A percentile compares a stretch with the other conserved stretches of the same genome.
phyloP scores from a whole-genome alignment of 2,888 invertebrate species.

The Tortricodes alternella region DNA sequence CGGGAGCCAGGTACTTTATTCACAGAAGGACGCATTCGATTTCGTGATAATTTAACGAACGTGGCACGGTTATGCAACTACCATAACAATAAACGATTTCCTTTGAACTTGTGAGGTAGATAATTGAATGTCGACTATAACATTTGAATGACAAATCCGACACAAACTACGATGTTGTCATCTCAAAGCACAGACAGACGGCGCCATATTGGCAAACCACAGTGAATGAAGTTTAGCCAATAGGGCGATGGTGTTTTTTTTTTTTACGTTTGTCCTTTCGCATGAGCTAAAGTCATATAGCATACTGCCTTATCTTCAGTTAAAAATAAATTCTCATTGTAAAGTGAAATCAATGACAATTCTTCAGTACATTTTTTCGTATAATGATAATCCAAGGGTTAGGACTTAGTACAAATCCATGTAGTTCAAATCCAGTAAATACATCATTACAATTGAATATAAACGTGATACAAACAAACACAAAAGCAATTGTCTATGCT shows the following conservation, averaged over 20 bases:
- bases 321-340: no score
- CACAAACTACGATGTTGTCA: slow-evolving; percentile 83
- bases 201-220: slow-evolving; percentile 79
- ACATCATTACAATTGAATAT: no score
- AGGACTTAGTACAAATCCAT: no score
- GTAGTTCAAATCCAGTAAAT: no score
- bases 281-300: no score
- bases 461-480: slow-evolving; percentile 27
- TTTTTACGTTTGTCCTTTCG: no score
- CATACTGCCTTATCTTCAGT: no score
- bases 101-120: slow-evolving; percentile 73
- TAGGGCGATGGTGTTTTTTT: slow-evolving; percentile 21
- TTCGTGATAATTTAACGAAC: slow-evolving; percentile 45
- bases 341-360: no score
- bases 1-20: slow-evolving; percentile 72
- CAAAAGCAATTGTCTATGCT: slow-evolving; percentile 15
- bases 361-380: no score
- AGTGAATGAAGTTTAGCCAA: slow-evolving; percentile 36
- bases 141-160: slow-evolving; percentile 68
- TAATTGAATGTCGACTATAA: slow-evolving; percentile 56
- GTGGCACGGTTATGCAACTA: slow-evolving; percentile 50
- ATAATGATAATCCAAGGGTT: no score
- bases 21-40: slow-evolving; percentile 55
- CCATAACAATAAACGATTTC: slow-evolving; percentile 55
- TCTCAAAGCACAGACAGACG: slow-evolving; percentile 80